A percentile compares a stretch with the other conserved stretches of the same genome.
These are phyloP conservation scores for Melitaea athalia DNA, from an alignment of 2,888 invertebrate genomes.

Conservation along the genomic window DNA sequence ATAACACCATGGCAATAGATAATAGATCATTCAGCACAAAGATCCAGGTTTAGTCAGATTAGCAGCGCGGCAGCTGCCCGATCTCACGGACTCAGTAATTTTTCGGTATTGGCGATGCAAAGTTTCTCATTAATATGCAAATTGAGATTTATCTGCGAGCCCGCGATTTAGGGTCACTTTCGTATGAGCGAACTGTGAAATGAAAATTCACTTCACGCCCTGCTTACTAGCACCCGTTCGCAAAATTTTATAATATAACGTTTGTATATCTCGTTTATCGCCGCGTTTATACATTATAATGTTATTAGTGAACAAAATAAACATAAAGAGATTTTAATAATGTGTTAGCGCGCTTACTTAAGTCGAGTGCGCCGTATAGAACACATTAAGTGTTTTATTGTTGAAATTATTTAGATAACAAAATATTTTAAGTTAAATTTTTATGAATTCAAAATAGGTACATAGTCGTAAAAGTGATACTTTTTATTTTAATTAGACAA, in stretches of 20 bases:
- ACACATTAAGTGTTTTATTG: constrained; percentile 63
- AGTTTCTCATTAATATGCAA: constrained; percentile 81
- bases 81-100: constrained; percentile 70
- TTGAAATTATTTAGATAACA: constrained; percentile 48
- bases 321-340: constrained; percentile 43
- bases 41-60: constrained; percentile 32
- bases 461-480: constrained; percentile 20
- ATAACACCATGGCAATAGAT: background rate
- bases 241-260: constrained; percentile 4
- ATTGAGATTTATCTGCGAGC: constrained; percentile 74
- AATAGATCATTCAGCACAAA: background rate
- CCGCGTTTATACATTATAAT: constrained; percentile 24
- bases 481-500: constrained; percentile 31
- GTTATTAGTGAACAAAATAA: constrained; percentile 14
- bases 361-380: constrained; percentile 65
- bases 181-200: constrained; percentile 33
- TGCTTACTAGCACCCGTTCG: constrained; percentile 39
- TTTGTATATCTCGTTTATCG: constrained; percentile 1
- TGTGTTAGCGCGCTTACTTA: constrained; percentile 59
- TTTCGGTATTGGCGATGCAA: constrained; percentile 75
- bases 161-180: constrained; percentile 34
- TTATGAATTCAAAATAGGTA: constrained; percentile 26
- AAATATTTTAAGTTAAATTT: constrained; percentile 31
- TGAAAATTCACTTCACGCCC: constrained; percentile 45
- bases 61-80: constrained; percentile 64